phyloP scores from a whole-genome alignment of 1,140 invertebrate species.

The Stenopsyche tienmushanensis region DNA sequence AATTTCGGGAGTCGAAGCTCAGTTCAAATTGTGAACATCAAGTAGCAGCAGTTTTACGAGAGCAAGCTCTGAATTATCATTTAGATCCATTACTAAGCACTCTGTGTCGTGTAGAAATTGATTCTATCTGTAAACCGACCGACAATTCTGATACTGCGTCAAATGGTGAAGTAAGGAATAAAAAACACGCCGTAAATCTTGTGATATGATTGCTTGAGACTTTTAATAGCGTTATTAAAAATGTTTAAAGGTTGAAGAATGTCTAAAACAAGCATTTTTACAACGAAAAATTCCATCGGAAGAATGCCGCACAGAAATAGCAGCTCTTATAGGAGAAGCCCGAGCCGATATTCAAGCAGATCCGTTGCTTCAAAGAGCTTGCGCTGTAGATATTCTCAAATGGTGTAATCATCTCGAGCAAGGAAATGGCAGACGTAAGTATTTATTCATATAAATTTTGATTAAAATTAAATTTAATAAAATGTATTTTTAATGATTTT shows the following conservation, averaged over 20 bases:
- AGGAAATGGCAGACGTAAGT: conserved; percentile 82
- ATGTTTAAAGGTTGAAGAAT: conserved; percentile 73
- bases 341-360: conserved; percentile 83
- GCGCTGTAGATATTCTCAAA: conserved; percentile 77
- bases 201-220: background rate
- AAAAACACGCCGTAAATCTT: background rate
- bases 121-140: conserved; percentile 60
- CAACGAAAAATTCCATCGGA: conserved; percentile 70
- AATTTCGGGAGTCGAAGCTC: conserved; percentile 73
- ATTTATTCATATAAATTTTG: background rate
- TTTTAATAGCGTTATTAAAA: background rate
- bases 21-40: conserved; percentile 77
- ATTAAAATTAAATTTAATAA: background rate
- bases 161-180: conserved; percentile 56
- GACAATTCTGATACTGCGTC: conserved; percentile 56
- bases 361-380: conserved; percentile 75
- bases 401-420: conserved; percentile 80
- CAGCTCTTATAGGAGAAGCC: conserved; percentile 75
- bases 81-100: conserved; percentile 79
- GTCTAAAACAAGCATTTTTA: conserved; percentile 79
- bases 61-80: conserved; percentile 84
- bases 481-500: background rate
- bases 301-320: conserved; percentile 78
- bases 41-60: conserved; percentile 77
- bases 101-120: conserved; percentile 71